A percentile compares a stretch with the other conserved stretches of the same genome.
These are phyloP conservation scores for Calyptommatus sinebrachiatus DNA, from an alignment of 2,113 vertebrate species.

Conservation along the genomic window DNA sequence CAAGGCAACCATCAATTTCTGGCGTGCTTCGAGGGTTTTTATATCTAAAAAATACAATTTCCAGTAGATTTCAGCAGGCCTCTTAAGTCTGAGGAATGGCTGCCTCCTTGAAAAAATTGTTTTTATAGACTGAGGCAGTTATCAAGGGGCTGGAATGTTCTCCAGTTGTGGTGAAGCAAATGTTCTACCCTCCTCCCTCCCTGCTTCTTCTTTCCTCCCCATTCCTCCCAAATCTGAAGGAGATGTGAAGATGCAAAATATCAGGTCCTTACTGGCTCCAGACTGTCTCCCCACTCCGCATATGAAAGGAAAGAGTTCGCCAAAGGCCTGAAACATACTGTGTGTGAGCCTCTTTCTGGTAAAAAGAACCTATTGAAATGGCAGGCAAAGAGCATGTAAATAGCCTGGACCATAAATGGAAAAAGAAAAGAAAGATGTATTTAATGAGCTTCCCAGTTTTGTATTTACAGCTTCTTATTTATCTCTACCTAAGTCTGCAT, in stretches of 20 bases:
- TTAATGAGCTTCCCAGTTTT: background rate
- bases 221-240: background rate
- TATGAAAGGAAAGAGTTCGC: background rate
- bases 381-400: background rate
- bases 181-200: background rate
- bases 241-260: background rate
- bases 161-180: constrained; percentile 4
- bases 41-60: constrained; percentile 9
- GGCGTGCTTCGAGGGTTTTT: background rate
- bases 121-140: background rate
- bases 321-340: background rate
- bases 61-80: background rate
- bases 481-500: background rate
- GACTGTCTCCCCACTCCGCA: background rate
- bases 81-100: background rate
- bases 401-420: background rate
- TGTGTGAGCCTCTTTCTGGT: background rate
- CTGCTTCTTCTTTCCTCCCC: constrained; percentile 7
- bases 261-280: background rate
- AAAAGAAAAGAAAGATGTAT: background rate
- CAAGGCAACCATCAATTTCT: background rate
- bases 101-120: constrained; percentile 2
- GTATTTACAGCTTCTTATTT: constrained; percentile 13
- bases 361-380: background rate
- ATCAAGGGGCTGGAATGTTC: background rate